Evolutionary conservation across 2,113 vertebrate species (phyloP).

Genomic region (Hucho hucho): DNA sequence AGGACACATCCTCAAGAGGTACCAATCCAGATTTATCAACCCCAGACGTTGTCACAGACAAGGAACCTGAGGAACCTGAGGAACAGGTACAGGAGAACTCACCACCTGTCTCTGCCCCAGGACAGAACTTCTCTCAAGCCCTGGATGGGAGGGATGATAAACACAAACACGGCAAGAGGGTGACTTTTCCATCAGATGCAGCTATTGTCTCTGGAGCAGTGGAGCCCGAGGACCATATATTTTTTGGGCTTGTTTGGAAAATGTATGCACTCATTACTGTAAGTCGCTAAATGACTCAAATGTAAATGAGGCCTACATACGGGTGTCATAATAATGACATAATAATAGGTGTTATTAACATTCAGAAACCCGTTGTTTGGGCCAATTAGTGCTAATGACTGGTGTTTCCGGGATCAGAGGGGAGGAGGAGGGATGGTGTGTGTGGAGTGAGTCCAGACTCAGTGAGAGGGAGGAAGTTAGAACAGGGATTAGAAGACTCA

Average conservation of each 20-base stretch:
- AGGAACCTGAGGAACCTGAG: slow-evolving; percentile 28
- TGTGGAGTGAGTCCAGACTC: too few relatives aligned
- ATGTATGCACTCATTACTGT: too few relatives aligned
- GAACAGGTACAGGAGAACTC: slow-evolving; percentile 30
- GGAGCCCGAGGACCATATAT: slow-evolving; percentile 83
- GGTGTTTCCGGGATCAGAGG: too few relatives aligned
- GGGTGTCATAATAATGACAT: too few relatives aligned
- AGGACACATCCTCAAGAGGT: slow-evolving; percentile 31
- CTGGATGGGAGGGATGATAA: slow-evolving; percentile 67
- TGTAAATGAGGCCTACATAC: too few relatives aligned
- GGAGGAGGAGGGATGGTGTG: slow-evolving; percentile 20
- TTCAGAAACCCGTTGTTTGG: too few relatives aligned
- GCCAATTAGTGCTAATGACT: too few relatives aligned
- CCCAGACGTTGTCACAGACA: slow-evolving; percentile 40
- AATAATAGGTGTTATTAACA: too few relatives aligned
- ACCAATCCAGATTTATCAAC: slow-evolving; percentile 24
- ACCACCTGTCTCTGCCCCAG: slow-evolving; percentile 28
- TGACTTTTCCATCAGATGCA: slow-evolving; percentile 87
- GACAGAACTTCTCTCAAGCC: slow-evolving; percentile 49
- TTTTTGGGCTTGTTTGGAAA: background rate
- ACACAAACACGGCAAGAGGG: slow-evolving; percentile 80
- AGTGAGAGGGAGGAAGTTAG: too few relatives aligned
- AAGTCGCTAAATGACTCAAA: too few relatives aligned
- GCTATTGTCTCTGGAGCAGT: slow-evolving; percentile 90
- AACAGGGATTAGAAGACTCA: too few relatives aligned